Evolutionary conservation across 2,888 invertebrate genomes (phyloP), one percentile per base, ranked within the genome.

Genomic region (Criorhina ranunculi): DNA sequence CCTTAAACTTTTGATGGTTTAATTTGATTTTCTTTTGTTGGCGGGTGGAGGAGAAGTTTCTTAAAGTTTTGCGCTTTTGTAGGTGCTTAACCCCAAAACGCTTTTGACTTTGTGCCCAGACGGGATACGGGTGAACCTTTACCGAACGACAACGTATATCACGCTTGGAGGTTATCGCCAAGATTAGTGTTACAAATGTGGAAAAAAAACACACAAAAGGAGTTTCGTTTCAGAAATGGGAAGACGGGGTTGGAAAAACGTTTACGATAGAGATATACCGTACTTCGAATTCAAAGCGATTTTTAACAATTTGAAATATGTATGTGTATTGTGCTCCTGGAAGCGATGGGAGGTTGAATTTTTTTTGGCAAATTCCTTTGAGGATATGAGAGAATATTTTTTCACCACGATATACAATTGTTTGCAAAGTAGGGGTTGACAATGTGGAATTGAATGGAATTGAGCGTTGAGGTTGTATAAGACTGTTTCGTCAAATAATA

Each of bases 21-120:
- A 73, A 73, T 64, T 73, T 35, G 53, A 73, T 73, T 73, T 73
- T 55, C 62, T 51, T 49, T 62, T 2, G n/a, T n/a, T n/a, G n/a
- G n/a, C n/a, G n/a, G n/a, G n/a, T n/a, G n/a, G n/a, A n/a, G 40
- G 40, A n/a, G 60, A 72, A 60, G 51, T 40, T 72, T 72, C 33
- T 33, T 17, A 17, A n/a, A 44, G 17, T 60, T 60, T 29, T 17
- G 35, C 15, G 11, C 15, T 57, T 42, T 44, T 33, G 44, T 37
- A 24, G 35, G 51, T 67, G 40, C 53, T 67, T 53, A 67, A 53
- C 40, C 40, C 37, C 17, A 15, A 40, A 37, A 53, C n/a, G 31
- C 37, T 24, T 64, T 24, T 62, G 24, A 64, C 19, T 66, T 66
- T 9, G 40, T 29, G 42, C 40, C 0, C 40, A 29, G 29, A 31